Evolutionary conservation across 1,140 invertebrate species (phyloP).

Genomic region (Drosophila funebris): DNA sequence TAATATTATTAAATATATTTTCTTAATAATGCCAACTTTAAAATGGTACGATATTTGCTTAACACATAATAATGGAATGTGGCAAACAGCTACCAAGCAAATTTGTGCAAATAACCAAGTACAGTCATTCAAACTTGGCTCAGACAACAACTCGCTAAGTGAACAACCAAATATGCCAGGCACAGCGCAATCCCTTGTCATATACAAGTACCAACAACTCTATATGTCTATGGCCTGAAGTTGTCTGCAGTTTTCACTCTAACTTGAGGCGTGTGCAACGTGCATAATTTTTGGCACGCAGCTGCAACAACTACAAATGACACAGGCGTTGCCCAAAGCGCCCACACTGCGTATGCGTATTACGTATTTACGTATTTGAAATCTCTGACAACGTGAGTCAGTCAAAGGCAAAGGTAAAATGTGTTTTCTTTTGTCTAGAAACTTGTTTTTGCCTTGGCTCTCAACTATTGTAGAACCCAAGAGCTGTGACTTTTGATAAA

Average conservation of each 20-base stretch:
- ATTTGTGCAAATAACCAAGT: slow-evolving; percentile 26
- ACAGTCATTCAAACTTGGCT: not conserved
- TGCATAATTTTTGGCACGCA: slow-evolving; percentile 66
- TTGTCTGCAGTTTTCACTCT: slow-evolving; percentile 57
- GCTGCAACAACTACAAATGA: slow-evolving; percentile 46
- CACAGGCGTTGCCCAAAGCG: slow-evolving; percentile 39
- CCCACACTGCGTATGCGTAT: slow-evolving; percentile 75
- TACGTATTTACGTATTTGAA: slow-evolving; percentile 43
- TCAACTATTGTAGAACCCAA: slow-evolving; percentile 32
- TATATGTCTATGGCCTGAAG: slow-evolving; percentile 1
- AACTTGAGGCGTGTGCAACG: slow-evolving; percentile 34
- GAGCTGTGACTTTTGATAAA: slow-evolving; percentile 19
- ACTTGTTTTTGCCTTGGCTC: slow-evolving; percentile 41
- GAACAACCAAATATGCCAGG: slow-evolving; percentile 42
- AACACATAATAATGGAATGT: slow-evolving; percentile 19
- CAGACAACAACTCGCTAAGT: slow-evolving; percentile 39
- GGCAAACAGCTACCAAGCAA: too few relatives aligned
- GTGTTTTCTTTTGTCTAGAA: slow-evolving; percentile 27
- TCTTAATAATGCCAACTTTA: not conserved
- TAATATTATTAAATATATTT: too few relatives aligned
- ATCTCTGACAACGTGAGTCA: slow-evolving; percentile 5
- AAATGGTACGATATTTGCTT: not conserved
- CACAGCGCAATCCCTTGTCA: slow-evolving; percentile 34
- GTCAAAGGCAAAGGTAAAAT: not conserved
- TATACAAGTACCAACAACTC: slow-evolving; percentile 2